These are phyloP conservation scores for Dryas iulia DNA, from an alignment of 1,140 invertebrate genomes.

Conservation along the genomic window DNA sequence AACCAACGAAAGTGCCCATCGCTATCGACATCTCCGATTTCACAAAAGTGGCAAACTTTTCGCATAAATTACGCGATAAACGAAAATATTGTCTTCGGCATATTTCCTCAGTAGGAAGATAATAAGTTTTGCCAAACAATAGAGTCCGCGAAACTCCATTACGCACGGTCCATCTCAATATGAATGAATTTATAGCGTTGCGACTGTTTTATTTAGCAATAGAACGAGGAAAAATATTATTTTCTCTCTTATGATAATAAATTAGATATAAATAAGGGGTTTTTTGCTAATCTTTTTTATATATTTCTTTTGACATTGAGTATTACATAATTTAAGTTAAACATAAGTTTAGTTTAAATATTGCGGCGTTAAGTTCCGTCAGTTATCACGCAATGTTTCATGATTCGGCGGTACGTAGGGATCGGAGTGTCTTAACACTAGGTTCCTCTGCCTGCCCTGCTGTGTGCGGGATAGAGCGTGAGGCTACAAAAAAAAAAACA, in stretches of 20 bases:
- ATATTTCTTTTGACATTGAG: too few species aligned
- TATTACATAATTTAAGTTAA: too few species aligned
- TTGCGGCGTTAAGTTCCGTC: too few species aligned
- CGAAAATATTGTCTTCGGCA: slow-evolving; percentile 72
- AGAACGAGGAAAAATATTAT: background rate
- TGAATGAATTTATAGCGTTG: slow-evolving; percentile 7
- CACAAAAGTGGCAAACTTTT: slow-evolving; percentile 54
- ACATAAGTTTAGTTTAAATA: too few species aligned
- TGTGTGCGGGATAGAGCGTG: too few species aligned
- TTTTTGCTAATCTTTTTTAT: background rate
- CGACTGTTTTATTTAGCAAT: slow-evolving; percentile 1
- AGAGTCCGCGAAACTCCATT: slow-evolving; percentile 36
- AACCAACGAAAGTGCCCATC: slow-evolving; percentile 39
- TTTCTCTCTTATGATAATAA: background rate
- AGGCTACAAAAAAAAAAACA: too few species aligned
- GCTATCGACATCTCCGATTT: slow-evolving; percentile 58
- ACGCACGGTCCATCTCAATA: slow-evolving; percentile 21
- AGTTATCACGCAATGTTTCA: too few species aligned
- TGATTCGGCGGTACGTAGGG: too few species aligned
- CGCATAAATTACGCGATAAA: slow-evolving; percentile 65
- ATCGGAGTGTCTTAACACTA: too few species aligned
- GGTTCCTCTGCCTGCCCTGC: too few species aligned
- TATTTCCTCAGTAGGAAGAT: slow-evolving; percentile 59
- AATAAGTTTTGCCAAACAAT: slow-evolving; percentile 61
- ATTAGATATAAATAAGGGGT: background rate